A percentile compares a stretch with the other conserved stretches of the same genome.
Evolutionary conservation across 2,797 vertebrate species (phyloP).

Genomic region (Emydoidea blandingii): DNA sequence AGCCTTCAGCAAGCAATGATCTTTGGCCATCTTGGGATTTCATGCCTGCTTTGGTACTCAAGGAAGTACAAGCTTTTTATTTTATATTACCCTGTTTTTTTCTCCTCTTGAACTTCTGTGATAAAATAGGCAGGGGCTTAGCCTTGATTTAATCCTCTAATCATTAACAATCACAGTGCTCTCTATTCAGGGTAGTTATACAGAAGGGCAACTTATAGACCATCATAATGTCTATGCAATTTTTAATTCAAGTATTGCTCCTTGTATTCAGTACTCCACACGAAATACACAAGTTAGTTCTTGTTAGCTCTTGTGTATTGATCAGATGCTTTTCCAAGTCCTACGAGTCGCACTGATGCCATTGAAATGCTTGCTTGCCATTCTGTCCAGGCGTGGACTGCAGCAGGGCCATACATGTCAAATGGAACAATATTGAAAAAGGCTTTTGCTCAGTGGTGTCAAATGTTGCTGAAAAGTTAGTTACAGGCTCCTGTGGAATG

Average conservation of each 20-base stretch:
- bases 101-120: not conserved
- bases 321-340: not conserved
- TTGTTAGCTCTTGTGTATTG: not conserved
- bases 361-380: not conserved
- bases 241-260: not conserved
- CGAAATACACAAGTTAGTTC: not conserved
- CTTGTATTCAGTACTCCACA: not conserved
- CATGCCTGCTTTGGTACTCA: not conserved
- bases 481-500: not conserved
- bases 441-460: not conserved
- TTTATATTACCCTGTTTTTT: not conserved
- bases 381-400: not conserved
- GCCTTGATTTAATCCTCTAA: not conserved
- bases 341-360: rapidly evolving
- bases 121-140: not conserved
- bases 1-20: not conserved
- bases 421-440: not conserved
- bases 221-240: not conserved
- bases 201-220: not conserved
- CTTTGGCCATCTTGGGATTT: not conserved
- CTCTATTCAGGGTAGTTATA: not conserved
- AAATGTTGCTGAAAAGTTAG: not conserved
- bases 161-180: not conserved
- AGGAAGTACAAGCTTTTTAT: not conserved
- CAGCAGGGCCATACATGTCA: not conserved